Conservation (phyloP, 2,888 invertebrate genomes). For the Xylophagus ater region DNA sequence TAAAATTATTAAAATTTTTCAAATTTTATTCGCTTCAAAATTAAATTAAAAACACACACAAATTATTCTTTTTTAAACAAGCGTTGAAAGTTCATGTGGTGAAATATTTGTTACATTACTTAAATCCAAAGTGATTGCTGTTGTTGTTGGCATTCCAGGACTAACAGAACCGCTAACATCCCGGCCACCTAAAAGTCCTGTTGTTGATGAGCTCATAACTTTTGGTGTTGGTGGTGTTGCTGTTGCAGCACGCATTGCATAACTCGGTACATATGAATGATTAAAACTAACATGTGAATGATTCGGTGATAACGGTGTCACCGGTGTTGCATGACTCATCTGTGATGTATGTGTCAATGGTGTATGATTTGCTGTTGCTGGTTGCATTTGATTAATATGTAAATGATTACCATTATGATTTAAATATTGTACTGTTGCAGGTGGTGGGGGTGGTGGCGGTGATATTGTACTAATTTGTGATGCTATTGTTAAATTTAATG, state of each 20-base stretch:
- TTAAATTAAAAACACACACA: not conserved
- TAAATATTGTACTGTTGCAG: conserved; percentile 21
- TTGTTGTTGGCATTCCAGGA: conserved; percentile 46
- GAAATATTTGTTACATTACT: conserved; percentile 53
- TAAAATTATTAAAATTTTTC: not conserved
- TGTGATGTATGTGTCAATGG: conserved; percentile 21
- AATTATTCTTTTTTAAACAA: conserved; percentile 40
- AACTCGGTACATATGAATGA: conserved; percentile 29
- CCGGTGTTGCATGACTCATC: conserved; percentile 27
- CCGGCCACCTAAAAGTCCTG: conserved; percentile 22
- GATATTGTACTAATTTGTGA: conserved; percentile 24
- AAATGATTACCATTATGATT: conserved; percentile 19
- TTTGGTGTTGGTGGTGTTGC: conserved; percentile 40
- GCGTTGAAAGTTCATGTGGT: conserved; percentile 57
- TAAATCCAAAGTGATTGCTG: conserved; percentile 43
- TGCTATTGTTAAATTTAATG: conserved; percentile 33
- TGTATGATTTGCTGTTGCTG: conserved; percentile 20
- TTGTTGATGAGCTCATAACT: conserved; percentile 22
- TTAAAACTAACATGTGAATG: conserved; percentile 40
- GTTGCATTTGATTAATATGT: conserved; percentile 19
- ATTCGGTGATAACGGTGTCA: conserved; percentile 38
- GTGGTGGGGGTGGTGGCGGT: conserved; percentile 22
- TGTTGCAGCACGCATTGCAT: conserved; percentile 34
- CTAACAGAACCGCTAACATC: conserved; percentile 52
- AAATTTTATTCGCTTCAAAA: no score